A percentile compares a stretch with the other conserved stretches of the same genome.
Conservation (phyloP, 2,113 vertebrate genomes). For the Pachyramphus minor region DNA sequence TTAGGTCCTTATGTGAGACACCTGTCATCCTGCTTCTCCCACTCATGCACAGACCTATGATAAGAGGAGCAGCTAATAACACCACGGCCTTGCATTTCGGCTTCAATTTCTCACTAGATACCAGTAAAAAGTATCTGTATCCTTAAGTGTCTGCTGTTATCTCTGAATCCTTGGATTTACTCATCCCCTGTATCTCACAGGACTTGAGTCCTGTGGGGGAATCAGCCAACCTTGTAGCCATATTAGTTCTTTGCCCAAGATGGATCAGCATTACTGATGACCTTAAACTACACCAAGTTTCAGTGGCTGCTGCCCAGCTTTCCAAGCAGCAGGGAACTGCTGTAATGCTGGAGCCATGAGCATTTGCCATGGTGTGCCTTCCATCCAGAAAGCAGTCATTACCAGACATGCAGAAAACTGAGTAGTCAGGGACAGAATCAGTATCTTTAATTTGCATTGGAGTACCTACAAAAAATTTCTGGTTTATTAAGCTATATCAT, state of each 20-base stretch:
- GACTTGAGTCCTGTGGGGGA: background rate
- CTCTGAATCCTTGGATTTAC: background rate
- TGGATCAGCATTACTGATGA: background rate
- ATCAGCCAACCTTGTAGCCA: background rate
- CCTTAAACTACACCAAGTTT: background rate
- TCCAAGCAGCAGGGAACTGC: background rate
- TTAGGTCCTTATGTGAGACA: background rate
- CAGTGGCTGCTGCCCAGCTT: background rate
- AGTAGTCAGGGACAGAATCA: background rate
- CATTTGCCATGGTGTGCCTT: background rate
- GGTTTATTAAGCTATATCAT: background rate
- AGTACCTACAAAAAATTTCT: background rate
- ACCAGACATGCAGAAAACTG: background rate
- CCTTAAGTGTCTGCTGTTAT: background rate
- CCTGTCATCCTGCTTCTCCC: background rate
- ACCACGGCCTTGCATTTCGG: background rate
- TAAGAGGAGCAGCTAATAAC: background rate
- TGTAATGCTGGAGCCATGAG: accelerated
- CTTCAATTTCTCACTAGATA: background rate
- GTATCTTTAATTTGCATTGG: background rate
- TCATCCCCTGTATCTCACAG: background rate
- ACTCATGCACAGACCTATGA: background rate
- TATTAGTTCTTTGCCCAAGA: background rate
- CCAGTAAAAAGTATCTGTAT: background rate
- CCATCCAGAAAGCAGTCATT: background rate